Conservation (phyloP, 2,888 invertebrate genomes). For the Eledona agricola region DNA sequence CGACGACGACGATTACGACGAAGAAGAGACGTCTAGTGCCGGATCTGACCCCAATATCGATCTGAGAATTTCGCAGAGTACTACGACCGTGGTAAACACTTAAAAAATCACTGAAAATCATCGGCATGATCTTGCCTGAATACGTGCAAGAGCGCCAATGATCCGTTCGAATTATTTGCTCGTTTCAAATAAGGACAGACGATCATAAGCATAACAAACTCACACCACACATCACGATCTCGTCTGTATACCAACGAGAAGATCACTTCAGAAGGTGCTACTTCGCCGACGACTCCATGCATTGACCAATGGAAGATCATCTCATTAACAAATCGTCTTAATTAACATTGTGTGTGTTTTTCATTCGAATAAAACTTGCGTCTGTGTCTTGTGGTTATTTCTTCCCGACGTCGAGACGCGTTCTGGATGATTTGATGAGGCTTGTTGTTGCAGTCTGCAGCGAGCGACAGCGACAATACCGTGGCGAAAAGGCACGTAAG, state of each 20-base stretch:
- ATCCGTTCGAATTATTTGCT: slow-evolving; percentile 18
- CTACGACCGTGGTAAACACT: slow-evolving; percentile 11
- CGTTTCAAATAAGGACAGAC: slow-evolving; percentile 7
- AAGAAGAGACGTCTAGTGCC: slow-evolving; percentile 49
- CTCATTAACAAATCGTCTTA: slow-evolving; percentile 16
- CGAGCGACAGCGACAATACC: slow-evolving; percentile 47
- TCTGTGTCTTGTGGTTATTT: slow-evolving; percentile 4
- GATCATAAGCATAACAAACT: slow-evolving; percentile 33
- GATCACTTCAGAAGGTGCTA: slow-evolving; percentile 16
- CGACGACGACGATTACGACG: slow-evolving; percentile 70
- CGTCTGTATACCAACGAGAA: slow-evolving; percentile 47
- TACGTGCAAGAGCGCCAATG: slow-evolving; percentile 42
- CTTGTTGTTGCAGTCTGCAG: slow-evolving; percentile 54
- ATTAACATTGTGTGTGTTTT: slow-evolving; percentile 16
- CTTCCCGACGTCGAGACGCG: slow-evolving; percentile 2
- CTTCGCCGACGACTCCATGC: slow-evolving; percentile 21
- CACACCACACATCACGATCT: slow-evolving; percentile 41
- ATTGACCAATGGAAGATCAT: slow-evolving; percentile 34
- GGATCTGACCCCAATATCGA: slow-evolving; percentile 29
- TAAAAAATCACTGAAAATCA: slow-evolving; percentile 29
- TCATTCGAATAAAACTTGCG: slow-evolving; percentile 11
- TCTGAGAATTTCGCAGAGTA: slow-evolving; percentile 21
- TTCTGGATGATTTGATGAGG: slow-evolving; percentile 10
- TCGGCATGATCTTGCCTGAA: slow-evolving; percentile 44
- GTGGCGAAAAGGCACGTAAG: slow-evolving; percentile 55